A percentile compares a stretch with the other conserved stretches of the same genome.
Conservation (phyloP, 2,888 invertebrate species). For the Itoplectis maculator region DNA sequence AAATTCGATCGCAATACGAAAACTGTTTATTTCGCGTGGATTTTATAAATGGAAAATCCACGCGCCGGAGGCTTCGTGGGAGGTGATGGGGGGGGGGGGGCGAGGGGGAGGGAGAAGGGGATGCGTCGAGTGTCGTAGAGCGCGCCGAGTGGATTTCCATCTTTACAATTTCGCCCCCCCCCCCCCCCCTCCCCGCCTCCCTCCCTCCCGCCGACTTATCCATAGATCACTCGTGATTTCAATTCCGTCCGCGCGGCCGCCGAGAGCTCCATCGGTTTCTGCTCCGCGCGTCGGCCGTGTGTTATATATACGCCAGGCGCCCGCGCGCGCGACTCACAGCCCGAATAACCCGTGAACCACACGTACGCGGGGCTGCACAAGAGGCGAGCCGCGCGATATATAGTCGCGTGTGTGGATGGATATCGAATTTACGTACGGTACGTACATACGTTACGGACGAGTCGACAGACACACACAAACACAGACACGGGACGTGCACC, state of each 20-base stretch:
- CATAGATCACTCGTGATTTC: constrained; percentile 59
- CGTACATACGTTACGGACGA: constrained; percentile 5
- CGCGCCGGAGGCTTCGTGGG: background rate
- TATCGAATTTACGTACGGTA: constrained; percentile 34
- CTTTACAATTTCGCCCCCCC: constrained; percentile 54
- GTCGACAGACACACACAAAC: too few relatives aligned
- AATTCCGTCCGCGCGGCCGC: constrained; percentile 50
- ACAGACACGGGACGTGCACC: background rate
- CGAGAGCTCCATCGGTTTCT: constrained; percentile 60
- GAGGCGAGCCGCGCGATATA: background rate
- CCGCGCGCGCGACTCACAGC: background rate
- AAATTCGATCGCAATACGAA: constrained; percentile 36
- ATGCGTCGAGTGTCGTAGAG: constrained; percentile 6
- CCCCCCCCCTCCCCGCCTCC: too few relatives aligned
- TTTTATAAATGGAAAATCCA: constrained; percentile 14
- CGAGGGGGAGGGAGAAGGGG: too few relatives aligned
- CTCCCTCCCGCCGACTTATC: too few relatives aligned
- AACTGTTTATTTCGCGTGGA: constrained; percentile 33
- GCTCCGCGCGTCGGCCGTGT: background rate
- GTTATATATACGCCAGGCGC: too few relatives aligned
- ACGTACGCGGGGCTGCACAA: too few relatives aligned
- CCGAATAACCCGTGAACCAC: constrained; percentile 8
- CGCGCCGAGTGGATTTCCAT: constrained; percentile 45
- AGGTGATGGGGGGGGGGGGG: too few relatives aligned
- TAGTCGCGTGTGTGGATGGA: constrained; percentile 28